Evolutionary conservation across 2,888 invertebrate genomes (phyloP).

Genomic region (Sarcophaga caerulescens): DNA sequence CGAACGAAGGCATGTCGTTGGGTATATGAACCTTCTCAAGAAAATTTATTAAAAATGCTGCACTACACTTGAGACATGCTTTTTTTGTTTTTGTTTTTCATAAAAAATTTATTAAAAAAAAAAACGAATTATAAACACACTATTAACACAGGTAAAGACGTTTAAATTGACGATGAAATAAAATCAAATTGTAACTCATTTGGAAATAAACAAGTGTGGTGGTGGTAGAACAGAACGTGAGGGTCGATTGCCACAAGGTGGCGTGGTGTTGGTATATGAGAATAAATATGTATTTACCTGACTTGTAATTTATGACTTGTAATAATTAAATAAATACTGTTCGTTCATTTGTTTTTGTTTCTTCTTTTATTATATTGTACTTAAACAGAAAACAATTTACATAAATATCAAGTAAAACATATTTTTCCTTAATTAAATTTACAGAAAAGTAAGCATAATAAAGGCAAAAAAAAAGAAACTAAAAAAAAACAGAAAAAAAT

Average conservation of each 20-base stretch:
- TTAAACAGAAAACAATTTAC: conserved; percentile 48
- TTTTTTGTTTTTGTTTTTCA: neutral
- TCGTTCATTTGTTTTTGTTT: conserved; percentile 25
- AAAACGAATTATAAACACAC: conserved; percentile 36
- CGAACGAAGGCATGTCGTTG: neutral
- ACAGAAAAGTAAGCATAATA: neutral
- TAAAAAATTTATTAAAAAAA: neutral
- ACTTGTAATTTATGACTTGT: conserved; percentile 62
- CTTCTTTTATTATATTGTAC: neutral
- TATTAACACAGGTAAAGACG: neutral
- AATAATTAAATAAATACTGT: conserved; percentile 65
- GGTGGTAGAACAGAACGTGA: neutral
- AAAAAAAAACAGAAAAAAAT: too few relatives aligned
- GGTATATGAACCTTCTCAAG: neutral
- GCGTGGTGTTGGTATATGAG: neutral
- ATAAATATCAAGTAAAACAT: conserved; percentile 59
- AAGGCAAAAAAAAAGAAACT: neutral
- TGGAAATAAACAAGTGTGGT: conserved; percentile 23
- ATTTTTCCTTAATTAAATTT: conserved; percentile 53
- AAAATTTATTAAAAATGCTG: neutral
- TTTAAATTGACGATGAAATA: conserved; percentile 35
- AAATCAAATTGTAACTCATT: conserved; percentile 57
- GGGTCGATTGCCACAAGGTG: neutral
- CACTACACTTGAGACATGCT: conserved; percentile 62
- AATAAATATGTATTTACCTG: conserved; percentile 50